Evolutionary conservation across 2,888 invertebrate genomes (phyloP), one percentile per base, ranked within the genome.

Genomic region (Lamellibrachia satsuma): DNA sequence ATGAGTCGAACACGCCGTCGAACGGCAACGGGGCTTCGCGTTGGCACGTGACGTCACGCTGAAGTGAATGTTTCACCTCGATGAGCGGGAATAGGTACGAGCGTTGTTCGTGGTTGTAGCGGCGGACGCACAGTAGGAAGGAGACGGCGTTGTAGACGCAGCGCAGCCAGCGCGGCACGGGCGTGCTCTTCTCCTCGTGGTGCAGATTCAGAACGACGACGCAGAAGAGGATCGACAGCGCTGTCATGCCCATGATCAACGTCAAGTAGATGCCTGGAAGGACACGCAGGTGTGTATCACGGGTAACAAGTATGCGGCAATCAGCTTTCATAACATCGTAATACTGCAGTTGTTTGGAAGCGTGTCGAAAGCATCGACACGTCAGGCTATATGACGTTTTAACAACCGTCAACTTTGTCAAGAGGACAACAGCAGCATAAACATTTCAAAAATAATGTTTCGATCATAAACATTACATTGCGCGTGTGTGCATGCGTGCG

Each of bases 171-270:
- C 52, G 51, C 51, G 94, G 94, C 7, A 94, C 93, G 15, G 94
- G 93, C n/a, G 91, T 91, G 52, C 91, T 93, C 39, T 94, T 93
- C 92, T 94, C 94, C 4, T 93, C 93, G 92, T 94, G 94, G 91
- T 94, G 94, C n/a, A 94, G 92, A 92, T 94, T 94, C 6, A 94
- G 93, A 11, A 94, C 93, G n/a, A 94, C 92, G 51, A 94, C 94
- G 60, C 94, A 93, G 92, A 94, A 93, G 52, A 94, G 93, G 90
- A 94, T 93, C 91, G 94, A 94, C 91, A 92, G 93, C 27, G 94
- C 94, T 7, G 94, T 94, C 93, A 94, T 94, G 52, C 94, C 92
- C 94, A 94, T 94, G 52, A 94, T 92, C 92, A 94, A 91, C 4
- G 94, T 94, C 93, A 94, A 60, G 93, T 94, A 94, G 91, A 94